These are phyloP conservation scores for Drosophila subpulchrella DNA, from an alignment of 1,140 invertebrate species.

Conservation along the genomic window DNA sequence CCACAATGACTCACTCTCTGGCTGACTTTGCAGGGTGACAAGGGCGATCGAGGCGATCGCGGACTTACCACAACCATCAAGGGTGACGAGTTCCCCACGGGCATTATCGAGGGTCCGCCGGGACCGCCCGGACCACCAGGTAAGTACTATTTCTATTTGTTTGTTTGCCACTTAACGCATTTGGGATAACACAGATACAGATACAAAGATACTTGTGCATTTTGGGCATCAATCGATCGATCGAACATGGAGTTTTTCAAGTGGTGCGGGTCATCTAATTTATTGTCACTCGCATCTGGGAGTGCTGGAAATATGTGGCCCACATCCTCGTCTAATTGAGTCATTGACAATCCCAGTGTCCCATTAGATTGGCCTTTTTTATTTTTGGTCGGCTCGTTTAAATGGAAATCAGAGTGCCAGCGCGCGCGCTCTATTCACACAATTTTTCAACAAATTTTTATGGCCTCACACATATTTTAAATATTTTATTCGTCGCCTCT, in stretches of 20 bases:
- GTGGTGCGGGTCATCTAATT: conserved; percentile 73
- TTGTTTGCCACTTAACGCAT: conserved; percentile 68
- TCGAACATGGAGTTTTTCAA: conserved; percentile 63
- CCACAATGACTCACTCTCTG: conserved; percentile 60
- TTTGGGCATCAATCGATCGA: conserved; percentile 33
- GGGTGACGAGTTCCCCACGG: conserved; percentile 95
- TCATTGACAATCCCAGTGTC: conserved; percentile 66
- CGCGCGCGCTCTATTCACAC: conserved; percentile 3
- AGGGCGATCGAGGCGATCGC: conserved; percentile 95
- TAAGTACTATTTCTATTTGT: conserved; percentile 84
- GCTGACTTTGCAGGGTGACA: conserved; percentile 90
- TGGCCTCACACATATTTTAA: conserved; percentile 54
- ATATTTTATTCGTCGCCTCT: conserved; percentile 49
- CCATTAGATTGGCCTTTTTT: conserved; percentile 55
- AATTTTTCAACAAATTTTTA: conserved; percentile 37
- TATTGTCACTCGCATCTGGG: conserved; percentile 59
- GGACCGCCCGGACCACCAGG: conserved; percentile 95
- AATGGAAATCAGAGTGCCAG: conserved; percentile 64
- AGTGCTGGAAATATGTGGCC: conserved; percentile 36
- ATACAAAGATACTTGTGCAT: conserved; percentile 19
- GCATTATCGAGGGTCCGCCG: conserved; percentile 96
- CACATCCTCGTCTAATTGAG: conserved; percentile 67
- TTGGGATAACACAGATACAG: conserved; percentile 18
- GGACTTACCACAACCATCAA: conserved; percentile 95
- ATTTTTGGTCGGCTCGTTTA: conserved; percentile 59